Evolutionary conservation across 2,797 vertebrate species (phyloP).

Genomic region (Tiaroga cobitis): DNA sequence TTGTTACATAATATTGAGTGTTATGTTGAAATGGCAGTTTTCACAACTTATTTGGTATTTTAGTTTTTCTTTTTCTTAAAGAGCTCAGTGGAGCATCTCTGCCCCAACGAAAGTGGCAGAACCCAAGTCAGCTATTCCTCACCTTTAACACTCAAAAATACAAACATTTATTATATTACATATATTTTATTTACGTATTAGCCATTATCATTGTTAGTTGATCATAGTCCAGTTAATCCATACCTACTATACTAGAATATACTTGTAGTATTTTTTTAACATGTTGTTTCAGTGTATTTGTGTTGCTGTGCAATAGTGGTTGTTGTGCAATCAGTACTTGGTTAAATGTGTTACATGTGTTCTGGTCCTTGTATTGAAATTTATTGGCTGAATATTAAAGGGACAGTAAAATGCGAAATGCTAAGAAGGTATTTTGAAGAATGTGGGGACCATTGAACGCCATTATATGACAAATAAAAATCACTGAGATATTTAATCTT

Average conservation of each 20-base stretch:
- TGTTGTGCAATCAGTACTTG: conserved; percentile 1
- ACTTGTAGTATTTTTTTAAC: background rate
- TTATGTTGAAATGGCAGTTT: conserved; percentile 66
- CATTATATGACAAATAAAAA: background rate
- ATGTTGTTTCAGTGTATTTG: background rate
- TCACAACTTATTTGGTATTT: conserved; percentile 53
- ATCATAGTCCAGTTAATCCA: background rate
- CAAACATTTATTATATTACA: background rate
- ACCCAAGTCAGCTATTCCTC: conserved; percentile 8
- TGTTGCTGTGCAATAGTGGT: background rate
- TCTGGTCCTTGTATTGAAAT: background rate
- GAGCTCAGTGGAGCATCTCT: conserved; percentile 35
- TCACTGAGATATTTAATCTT: background rate
- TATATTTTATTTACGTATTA: background rate
- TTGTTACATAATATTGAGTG: conserved; percentile 39
- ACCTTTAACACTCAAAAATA: conserved; percentile 29
- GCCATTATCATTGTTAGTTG: background rate
- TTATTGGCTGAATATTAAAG: background rate
- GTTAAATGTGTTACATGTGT: background rate
- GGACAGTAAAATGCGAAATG: background rate
- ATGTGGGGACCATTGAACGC: background rate
- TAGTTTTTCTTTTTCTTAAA: conserved; percentile 19
- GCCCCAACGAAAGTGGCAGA: conserved; percentile 33
- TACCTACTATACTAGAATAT: background rate
- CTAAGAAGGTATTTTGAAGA: background rate